Conservation (phyloP, 2,888 invertebrate genomes). For the Amphimallon solstitiale region DNA sequence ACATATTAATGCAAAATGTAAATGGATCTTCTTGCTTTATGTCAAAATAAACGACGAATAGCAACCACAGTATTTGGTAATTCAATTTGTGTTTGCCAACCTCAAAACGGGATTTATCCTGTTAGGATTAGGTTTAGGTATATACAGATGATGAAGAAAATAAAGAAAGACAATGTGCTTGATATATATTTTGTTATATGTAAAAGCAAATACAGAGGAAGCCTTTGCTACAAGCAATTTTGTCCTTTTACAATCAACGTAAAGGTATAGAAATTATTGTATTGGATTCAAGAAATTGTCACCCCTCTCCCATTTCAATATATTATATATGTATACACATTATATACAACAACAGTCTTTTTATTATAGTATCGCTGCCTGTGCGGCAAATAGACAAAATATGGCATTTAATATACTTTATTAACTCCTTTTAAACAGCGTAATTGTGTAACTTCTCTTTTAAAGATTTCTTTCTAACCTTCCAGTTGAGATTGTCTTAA, state of each 20-base stretch:
- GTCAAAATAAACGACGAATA: too few relatives aligned
- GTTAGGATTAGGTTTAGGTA: background rate
- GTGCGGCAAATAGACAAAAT: background rate
- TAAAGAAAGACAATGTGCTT: conserved; percentile 24
- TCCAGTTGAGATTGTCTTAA: conserved; percentile 15
- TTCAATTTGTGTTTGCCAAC: too few relatives aligned
- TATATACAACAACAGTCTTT: conserved; percentile 39
- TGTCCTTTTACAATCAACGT: conserved; percentile 35
- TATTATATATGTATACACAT: conserved; percentile 31
- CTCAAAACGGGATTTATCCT: too few relatives aligned
- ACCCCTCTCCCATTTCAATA: background rate
- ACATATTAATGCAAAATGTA: too few relatives aligned
- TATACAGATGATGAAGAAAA: background rate
- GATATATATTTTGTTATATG: conserved; percentile 41
- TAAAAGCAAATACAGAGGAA: conserved; percentile 56
- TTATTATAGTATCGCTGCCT: background rate
- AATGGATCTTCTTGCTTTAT: too few relatives aligned
- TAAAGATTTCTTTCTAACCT: background rate
- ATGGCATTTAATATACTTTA: background rate
- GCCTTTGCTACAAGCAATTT: conserved; percentile 54
- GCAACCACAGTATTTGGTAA: too few relatives aligned
- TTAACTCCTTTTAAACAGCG: background rate
- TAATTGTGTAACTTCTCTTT: background rate
- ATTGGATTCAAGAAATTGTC: conserved; percentile 23
- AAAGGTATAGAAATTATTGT: background rate